These are phyloP conservation scores for Zaprionus nigranus DNA, from an alignment of 1,140 invertebrate species.

Conservation along the genomic window DNA sequence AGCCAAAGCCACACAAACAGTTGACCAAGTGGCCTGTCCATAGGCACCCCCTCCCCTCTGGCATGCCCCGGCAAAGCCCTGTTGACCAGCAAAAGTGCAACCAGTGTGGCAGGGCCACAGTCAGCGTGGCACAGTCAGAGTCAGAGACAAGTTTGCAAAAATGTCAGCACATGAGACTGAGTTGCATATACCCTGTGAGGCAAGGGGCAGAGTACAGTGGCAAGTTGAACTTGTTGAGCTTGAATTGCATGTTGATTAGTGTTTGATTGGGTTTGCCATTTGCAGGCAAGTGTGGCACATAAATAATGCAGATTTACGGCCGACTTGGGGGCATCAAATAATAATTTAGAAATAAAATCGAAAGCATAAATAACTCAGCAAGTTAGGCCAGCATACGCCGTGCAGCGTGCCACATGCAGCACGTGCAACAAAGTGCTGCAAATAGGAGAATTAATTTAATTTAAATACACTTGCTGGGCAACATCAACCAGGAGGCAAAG, in stretches of 20 bases:
- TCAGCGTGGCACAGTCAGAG: background rate
- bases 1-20: conserved; percentile 22
- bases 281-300: background rate
- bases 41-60: no score
- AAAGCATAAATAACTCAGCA: conserved; percentile 60
- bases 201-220: background rate
- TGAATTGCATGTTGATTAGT: conserved; percentile 38
- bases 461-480: conserved; percentile 41
- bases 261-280: conserved; percentile 26
- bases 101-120: conserved; percentile 1
- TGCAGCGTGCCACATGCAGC: background rate
- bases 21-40: conserved; percentile 4
- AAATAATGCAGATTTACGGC: conserved; percentile 36
- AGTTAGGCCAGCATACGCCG: conserved; percentile 17
- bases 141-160: conserved; percentile 22
- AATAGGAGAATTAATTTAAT: conserved; percentile 72
- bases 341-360: conserved; percentile 45
- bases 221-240: conserved; percentile 5
- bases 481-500: conserved; percentile 42
- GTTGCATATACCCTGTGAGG: no score
- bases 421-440: conserved; percentile 36
- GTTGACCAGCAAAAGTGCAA: conserved; percentile 1
- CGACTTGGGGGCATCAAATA: conserved; percentile 23
- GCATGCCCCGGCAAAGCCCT: no score
- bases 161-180: conserved; percentile 6